These are phyloP conservation scores for Microtus obscurus DNA, from an alignment of 2,797 vertebrate species.

Conservation along the genomic window DNA sequence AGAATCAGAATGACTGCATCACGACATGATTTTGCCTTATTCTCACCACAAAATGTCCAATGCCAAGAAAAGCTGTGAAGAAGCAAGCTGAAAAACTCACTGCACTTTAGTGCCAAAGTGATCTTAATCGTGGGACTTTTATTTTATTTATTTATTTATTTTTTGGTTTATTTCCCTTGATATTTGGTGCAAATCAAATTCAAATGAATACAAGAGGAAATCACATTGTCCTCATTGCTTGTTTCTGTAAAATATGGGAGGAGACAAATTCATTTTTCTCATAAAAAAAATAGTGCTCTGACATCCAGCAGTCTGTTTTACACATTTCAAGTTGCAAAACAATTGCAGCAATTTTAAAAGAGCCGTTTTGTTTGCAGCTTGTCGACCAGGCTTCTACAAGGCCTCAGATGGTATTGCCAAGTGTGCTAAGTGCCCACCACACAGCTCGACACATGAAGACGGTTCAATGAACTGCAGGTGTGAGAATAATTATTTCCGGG, in stretches of 20 bases:
- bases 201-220: constrained; percentile 49
- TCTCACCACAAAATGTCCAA: constrained; percentile 72
- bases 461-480: constrained; percentile 96
- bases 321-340: constrained; percentile 2
- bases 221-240: not conserved
- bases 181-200: constrained; percentile 72
- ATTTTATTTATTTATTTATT: too few species aligned
- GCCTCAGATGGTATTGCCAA: constrained; percentile 93
- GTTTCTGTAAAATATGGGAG: constrained; percentile 53
- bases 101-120: constrained; percentile 63
- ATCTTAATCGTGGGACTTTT: constrained; percentile 47
- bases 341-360: constrained; percentile 8
- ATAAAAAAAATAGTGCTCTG: not conserved
- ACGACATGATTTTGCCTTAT: constrained; percentile 67
- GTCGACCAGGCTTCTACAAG: constrained; percentile 97
- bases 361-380: constrained; percentile 89
- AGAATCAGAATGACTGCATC: constrained; percentile 31
- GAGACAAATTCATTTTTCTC: not conserved
- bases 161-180: not conserved
- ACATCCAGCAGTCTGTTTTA: constrained; percentile 31
- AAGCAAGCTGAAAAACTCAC: constrained; percentile 69
- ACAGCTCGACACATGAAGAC: constrained; percentile 94
- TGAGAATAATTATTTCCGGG: constrained; percentile 98
- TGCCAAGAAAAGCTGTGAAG: constrained; percentile 74
- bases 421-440: constrained; percentile 97